Conservation (phyloP, 2,888 invertebrate species). For the Eubasilissa splendida region DNA sequence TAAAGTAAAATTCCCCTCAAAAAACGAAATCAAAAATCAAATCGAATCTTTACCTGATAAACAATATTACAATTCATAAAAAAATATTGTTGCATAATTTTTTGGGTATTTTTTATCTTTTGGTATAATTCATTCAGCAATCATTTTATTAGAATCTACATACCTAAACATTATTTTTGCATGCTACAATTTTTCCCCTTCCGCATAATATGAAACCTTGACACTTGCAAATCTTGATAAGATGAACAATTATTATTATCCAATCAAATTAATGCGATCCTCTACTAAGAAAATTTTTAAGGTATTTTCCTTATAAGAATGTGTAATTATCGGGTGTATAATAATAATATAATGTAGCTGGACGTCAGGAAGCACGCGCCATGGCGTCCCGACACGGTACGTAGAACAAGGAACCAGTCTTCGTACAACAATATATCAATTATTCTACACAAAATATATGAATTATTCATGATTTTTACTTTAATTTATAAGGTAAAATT, state of each 20-base stretch:
- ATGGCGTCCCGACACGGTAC: conserved; percentile 29
- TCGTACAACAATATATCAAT: neutral
- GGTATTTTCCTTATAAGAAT: too few relatives aligned
- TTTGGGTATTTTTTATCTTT: too few relatives aligned
- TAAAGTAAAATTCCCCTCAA: too few relatives aligned
- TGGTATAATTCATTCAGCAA: too few relatives aligned
- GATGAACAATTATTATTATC: conserved; percentile 6
- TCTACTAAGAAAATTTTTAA: neutral
- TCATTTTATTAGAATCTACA: too few relatives aligned
- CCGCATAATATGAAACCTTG: conserved; percentile 6
- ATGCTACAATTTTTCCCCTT: too few relatives aligned
- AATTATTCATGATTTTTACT: conserved; percentile 36
- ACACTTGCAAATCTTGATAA: conserved; percentile 20
- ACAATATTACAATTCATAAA: too few relatives aligned
- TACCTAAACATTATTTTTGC: too few relatives aligned
- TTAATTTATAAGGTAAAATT: neutral
- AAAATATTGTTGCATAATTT: too few relatives aligned
- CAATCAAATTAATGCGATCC: neutral
- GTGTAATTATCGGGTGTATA: neutral
- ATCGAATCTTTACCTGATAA: too few relatives aligned
- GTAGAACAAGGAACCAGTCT: conserved; percentile 58
- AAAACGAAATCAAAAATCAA: too few relatives aligned
- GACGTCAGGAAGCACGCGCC: conserved; percentile 39
- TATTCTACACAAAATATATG: conserved; percentile 2
- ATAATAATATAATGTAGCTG: neutral